Percentiles rank a stretch among this genome's conserved stretches.
Conservation (phyloP, 2,797 vertebrate species). For the Channallabes apus region DNA sequence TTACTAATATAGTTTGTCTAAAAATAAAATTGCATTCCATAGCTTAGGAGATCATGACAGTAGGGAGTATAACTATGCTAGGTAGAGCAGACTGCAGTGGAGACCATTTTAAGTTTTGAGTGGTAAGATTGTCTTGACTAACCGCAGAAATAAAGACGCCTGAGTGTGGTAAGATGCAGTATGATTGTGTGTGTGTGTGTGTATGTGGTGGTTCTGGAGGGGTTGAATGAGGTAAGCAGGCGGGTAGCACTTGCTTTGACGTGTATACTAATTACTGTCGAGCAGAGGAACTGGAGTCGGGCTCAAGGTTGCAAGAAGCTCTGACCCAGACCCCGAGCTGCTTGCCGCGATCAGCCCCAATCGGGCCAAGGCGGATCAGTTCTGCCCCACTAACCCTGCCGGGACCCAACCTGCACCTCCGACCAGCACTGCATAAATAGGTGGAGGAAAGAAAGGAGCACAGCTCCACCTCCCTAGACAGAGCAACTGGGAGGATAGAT, state of each 20-base stretch:
- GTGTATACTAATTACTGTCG: slow-evolving; percentile 99
- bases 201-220: slow-evolving; percentile 40
- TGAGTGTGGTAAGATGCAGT: slow-evolving; percentile 40
- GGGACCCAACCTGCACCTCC: slow-evolving; percentile 78
- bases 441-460: slow-evolving; percentile 59
- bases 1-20: not conserved
- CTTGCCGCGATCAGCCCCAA: slow-evolving; percentile 82
- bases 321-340: slow-evolving; percentile 72
- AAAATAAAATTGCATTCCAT: not conserved
- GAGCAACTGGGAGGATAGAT: slow-evolving; percentile 93
- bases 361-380: slow-evolving; percentile 98
- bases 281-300: slow-evolving; percentile 86
- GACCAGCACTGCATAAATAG: slow-evolving; percentile 69
- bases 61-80: slow-evolving; percentile 69
- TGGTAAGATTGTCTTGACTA: slow-evolving; percentile 97
- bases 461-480: slow-evolving; percentile 65
- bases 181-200: slow-evolving; percentile 28
- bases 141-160: slow-evolving; percentile 43
- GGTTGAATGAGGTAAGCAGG: slow-evolving; percentile 88
- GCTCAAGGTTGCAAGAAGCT: slow-evolving; percentile 89
- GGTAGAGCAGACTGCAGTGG: not conserved
- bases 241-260: slow-evolving; percentile 91
- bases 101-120: slow-evolving; percentile 77
- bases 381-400: slow-evolving; percentile 98
- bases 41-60: not conserved